Evolutionary conservation across 2,888 invertebrate species (phyloP).

Genomic region (Rugalucina vietnamica): DNA sequence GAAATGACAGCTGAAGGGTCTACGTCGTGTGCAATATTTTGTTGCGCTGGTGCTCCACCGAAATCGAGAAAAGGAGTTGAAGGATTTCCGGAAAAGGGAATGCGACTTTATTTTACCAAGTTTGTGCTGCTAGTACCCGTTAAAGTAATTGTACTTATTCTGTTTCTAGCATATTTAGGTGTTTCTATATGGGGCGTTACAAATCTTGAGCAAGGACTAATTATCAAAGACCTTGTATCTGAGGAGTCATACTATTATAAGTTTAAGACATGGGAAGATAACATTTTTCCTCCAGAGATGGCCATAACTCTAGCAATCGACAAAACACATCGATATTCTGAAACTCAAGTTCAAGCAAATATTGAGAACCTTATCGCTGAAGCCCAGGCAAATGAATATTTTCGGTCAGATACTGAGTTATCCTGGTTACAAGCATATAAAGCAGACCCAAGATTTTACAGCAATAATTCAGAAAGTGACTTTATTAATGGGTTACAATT

Average conservation of each 20-base stretch:
- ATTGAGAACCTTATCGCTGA: neutral
- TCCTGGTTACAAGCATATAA: neutral
- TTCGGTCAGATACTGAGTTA: neutral
- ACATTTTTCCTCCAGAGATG: conserved; percentile 57
- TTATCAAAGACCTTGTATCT: conserved; percentile 66
- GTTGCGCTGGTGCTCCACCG: conserved; percentile 65
- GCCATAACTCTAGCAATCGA: conserved; percentile 62
- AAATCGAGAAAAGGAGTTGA: conserved; percentile 57
- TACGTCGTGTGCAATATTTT: conserved; percentile 75
- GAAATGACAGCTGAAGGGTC: conserved; percentile 48
- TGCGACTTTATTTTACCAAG: conserved; percentile 57
- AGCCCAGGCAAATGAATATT: neutral
- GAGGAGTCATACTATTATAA: conserved; percentile 68
- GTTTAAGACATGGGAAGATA: conserved; percentile 49
- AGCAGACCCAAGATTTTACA: neutral
- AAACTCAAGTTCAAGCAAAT: neutral
- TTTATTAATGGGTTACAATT: neutral
- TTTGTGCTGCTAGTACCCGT: conserved; percentile 47
- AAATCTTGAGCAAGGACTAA: conserved; percentile 68
- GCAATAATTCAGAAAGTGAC: conserved; percentile 13
- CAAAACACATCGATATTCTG: neutral
- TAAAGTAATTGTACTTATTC: conserved; percentile 62
- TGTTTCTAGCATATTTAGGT: conserved; percentile 67
- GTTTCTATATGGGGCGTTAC: conserved; percentile 69
- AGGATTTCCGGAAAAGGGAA: conserved; percentile 66